Percentiles rank a stretch among this genome's conserved stretches.
These are phyloP conservation scores for Bombycilla garrulus DNA, from an alignment of 2,113 vertebrate species.

Conservation along the genomic window DNA sequence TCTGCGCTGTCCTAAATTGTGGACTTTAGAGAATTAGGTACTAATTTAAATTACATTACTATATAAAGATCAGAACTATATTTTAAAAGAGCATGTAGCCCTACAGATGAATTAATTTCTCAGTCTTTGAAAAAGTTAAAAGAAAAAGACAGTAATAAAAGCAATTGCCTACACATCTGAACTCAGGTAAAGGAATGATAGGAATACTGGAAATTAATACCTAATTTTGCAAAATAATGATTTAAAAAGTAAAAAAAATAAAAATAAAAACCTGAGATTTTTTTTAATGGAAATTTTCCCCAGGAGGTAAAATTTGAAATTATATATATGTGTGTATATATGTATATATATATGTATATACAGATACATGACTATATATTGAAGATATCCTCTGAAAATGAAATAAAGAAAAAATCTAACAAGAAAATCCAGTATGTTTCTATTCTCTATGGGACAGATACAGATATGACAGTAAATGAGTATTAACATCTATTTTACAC, in stretches of 20 bases:
- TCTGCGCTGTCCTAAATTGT: conserved; percentile 79
- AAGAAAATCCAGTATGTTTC: neutral
- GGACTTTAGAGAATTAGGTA: conserved; percentile 81
- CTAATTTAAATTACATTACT: conserved; percentile 80
- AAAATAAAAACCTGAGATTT: neutral
- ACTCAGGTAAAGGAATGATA: conserved; percentile 27
- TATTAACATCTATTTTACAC: neutral
- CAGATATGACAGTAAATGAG: neutral
- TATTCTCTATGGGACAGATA: neutral
- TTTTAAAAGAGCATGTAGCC: conserved; percentile 59
- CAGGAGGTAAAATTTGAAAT: neutral
- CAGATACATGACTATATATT: neutral
- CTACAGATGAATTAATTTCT: conserved; percentile 73
- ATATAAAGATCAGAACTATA: conserved; percentile 76
- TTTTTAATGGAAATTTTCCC: neutral
- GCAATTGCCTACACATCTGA: conserved; percentile 37
- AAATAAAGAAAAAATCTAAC: neutral
- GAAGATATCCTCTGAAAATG: neutral
- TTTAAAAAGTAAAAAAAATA: conserved; percentile 15
- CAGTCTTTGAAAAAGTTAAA: conserved; percentile 61
- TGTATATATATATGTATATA: neutral
- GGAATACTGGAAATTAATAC: conserved; percentile 31
- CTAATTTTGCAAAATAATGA: conserved; percentile 48
- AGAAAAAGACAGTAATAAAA: conserved; percentile 57
- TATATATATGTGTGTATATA: neutral